A percentile compares a stretch with the other conserved stretches of the same genome.
phyloP scores from a whole-genome alignment of 1,140 invertebrate species.

The Rhopalosiphum maidis region DNA sequence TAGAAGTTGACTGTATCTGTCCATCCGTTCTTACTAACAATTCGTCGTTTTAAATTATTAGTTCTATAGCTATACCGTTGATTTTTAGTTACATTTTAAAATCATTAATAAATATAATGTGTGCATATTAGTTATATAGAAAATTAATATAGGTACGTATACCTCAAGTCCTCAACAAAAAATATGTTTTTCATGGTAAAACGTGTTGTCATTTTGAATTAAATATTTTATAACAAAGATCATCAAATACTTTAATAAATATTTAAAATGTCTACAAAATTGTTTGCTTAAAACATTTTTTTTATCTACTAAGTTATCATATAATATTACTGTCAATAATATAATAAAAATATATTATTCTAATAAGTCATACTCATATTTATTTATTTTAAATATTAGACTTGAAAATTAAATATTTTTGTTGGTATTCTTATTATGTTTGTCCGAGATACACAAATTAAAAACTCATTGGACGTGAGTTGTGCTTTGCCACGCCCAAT shows the following conservation, averaged over 20 bases:
- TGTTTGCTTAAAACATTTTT: neutral
- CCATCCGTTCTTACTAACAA: neutral
- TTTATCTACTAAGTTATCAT: neutral
- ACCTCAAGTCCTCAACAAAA: neutral
- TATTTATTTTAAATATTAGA: neutral
- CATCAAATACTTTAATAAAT: neutral
- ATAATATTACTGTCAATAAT: neutral
- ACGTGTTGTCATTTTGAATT: neutral
- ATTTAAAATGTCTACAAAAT: neutral
- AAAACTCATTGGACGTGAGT: slow-evolving; percentile 8
- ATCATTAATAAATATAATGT: neutral
- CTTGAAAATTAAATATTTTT: neutral
- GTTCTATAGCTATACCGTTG: neutral
- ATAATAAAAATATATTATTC: neutral
- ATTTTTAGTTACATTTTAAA: neutral
- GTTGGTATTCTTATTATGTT: neutral
- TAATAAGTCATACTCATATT: neutral
- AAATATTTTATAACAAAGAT: neutral
- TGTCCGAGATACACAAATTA: neutral
- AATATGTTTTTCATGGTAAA: neutral
- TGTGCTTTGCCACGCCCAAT: neutral
- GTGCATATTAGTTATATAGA: neutral
- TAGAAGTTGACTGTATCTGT: neutral
- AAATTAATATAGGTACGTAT: neutral
- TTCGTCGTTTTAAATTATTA: neutral